Evolutionary conservation across 2,888 invertebrate genomes (phyloP), one percentile per base, ranked within the genome.

Genomic region (Eubasilissa splendida): DNA sequence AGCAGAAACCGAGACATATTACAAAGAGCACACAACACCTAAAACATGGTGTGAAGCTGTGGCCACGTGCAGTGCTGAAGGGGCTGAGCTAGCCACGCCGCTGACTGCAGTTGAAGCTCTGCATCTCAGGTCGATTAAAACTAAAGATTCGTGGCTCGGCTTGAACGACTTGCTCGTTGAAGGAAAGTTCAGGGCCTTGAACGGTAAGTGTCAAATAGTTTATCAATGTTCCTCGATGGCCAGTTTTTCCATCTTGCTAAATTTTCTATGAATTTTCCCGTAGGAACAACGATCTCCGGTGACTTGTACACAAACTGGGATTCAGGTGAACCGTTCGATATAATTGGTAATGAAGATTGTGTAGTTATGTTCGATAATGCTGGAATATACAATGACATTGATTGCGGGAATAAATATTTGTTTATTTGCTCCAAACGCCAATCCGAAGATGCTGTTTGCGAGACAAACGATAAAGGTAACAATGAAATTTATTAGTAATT

Each of bases 21-120:
- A 77, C 56, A 82, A 82, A 50, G 68, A 68, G 22, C 79, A 80
- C 33, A 56, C 53, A 11, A 8, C 56, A 8, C 7, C 11, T 7
- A 56, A 42, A 42, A 79, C 33, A 3, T 80, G 76, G 75, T 54
- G 53, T 4, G 56, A 80, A 9, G 82, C 82, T 4, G 53, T 80
- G 53, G 60, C 52, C 9, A 74, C 60, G 9, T 82, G 82, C 54
- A 33, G 60, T 56, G 74, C 33, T 3, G 82, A 82, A 77, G 80
- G 75, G 5, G 82, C 80, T 4, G 68, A 59, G 8, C 31, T 82
- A 56, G 65, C 74, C n/a, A 14, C 77, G 10, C 82, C 82, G 7
- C 11, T 3, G 11, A 59, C 74, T 7, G 50, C 11, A 14, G 9
- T 33, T 2, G 77, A 82, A 12, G 53, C 77, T 9, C 50, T 70